Conservation (phyloP, 2,113 vertebrate genomes). For the Callocephalon fimbriatum region DNA sequence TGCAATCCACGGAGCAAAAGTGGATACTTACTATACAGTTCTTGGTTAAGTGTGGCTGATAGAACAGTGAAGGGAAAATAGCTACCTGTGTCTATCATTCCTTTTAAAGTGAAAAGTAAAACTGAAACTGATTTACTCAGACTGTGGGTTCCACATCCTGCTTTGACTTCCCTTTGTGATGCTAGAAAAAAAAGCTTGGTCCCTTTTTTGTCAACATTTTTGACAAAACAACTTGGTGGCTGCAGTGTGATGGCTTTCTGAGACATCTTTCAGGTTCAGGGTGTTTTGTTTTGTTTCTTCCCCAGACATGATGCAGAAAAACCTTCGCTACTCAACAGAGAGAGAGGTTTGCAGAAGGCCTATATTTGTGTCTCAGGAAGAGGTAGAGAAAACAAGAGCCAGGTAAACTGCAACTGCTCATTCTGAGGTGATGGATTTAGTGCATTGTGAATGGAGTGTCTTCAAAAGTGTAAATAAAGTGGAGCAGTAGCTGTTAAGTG, state of each 20-base stretch:
- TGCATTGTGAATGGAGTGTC: not conserved
- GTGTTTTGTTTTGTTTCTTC: not conserved
- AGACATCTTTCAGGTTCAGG: not conserved
- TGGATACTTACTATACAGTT: not conserved
- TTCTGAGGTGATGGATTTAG: not conserved
- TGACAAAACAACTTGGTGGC: not conserved
- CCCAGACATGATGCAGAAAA: constrained; percentile 85
- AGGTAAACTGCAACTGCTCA: constrained; percentile 30
- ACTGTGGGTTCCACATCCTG: not conserved
- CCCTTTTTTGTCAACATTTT: not conserved
- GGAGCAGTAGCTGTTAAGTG: not conserved
- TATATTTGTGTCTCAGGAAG: constrained; percentile 78
- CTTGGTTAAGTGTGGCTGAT: not conserved
- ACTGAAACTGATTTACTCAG: not conserved
- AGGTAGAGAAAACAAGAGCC: constrained; percentile 65
- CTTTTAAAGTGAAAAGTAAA: not conserved
- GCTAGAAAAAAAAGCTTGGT: not conserved
- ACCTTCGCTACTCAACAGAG: constrained; percentile 73
- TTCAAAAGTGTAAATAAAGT: not conserved
- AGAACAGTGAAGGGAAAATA: not conserved
- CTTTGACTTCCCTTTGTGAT: not conserved
- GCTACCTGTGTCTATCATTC: not conserved
- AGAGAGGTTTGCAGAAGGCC: constrained; percentile 83
- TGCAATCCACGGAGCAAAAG: not conserved
- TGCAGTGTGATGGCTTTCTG: not conserved